Base-by-base conservation (phyloP, 2,797 vertebrate species). In the Sparidentex hasta region DNA sequence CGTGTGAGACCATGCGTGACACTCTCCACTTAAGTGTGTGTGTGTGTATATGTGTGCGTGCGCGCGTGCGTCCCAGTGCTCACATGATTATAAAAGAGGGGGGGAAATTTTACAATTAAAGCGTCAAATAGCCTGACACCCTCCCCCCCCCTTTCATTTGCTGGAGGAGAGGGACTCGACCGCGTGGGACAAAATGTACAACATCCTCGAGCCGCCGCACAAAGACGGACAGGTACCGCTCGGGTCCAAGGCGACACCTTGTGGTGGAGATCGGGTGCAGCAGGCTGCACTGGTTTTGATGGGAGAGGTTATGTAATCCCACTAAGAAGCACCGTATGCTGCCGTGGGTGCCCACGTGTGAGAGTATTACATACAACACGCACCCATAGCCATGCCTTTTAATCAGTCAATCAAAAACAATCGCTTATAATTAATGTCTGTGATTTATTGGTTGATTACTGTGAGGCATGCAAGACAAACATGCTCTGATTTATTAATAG, bases 241-340 rank as follows among this genome's bases (percentile, higher is more conserved):
- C 1, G 20, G 20, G 20, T 56, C 16, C 38, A 4, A 50, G 51
- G 58, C 87, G 85, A 85, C 91, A 74, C 87, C 86, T 0, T 38
- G 90, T 76, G 92, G 80, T 62, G 0, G 8, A 48, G 38, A 1
- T 11, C 0, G 0, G 33, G n/a, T 1, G 65, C 59, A 29, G 54
- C 41, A 38, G 33, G 33, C 3, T 14, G 1, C 1, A 54, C 65
- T 76, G 84, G 78, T 74, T 82, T 74, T n/a, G 54, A 50, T 65
- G 27, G 67, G 47, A 38, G 16, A 68, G 4, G 3, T 92, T 91
- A 84, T 72, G 74, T 86, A 91, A 93, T 57, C 7, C 13, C 9
- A 68, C 11, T 7, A 64, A 58, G 47, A 61, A 59, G 54, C 52
- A 29, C 57, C 1, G 2, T 18, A 58, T 46, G 70, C 20, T 29